Percentiles rank a stretch among this genome's conserved stretches.
Evolutionary conservation across 2,888 invertebrate species (phyloP).

Genomic region (Xiphydria camelus): DNA sequence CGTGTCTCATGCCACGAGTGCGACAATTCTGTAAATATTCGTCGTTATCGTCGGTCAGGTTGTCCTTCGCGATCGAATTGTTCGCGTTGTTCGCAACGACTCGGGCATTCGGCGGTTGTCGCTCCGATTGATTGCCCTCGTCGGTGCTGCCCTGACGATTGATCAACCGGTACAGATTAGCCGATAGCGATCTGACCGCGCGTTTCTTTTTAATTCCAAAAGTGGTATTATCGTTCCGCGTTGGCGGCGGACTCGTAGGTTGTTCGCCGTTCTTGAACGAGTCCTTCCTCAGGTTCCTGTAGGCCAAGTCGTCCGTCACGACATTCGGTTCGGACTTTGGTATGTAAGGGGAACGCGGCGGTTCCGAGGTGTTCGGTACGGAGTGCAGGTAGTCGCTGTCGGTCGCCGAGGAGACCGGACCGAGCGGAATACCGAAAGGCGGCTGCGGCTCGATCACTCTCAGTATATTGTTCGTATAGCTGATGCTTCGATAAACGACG

Average conservation of each 20-base stretch:
- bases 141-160: slow-evolving; percentile 54
- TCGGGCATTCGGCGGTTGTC: neutral
- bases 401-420: slow-evolving; percentile 78
- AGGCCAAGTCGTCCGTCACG: slow-evolving; percentile 86
- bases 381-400: slow-evolving; percentile 81
- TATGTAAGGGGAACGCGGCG: slow-evolving; percentile 65
- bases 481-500: slow-evolving; percentile 79
- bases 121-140: slow-evolving; percentile 15
- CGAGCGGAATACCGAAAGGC: slow-evolving; percentile 87
- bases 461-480: slow-evolving; percentile 71
- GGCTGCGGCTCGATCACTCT: slow-evolving; percentile 77
- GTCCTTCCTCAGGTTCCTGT: slow-evolving; percentile 82
- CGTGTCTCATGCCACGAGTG: neutral
- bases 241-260: slow-evolving; percentile 57
- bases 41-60: neutral
- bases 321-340: slow-evolving; percentile 77
- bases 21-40: no score
- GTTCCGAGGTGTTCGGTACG: slow-evolving; percentile 40
- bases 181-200: slow-evolving; percentile 80
- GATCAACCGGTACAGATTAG: slow-evolving; percentile 79
- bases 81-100: slow-evolving; percentile 1
- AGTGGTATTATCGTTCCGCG: slow-evolving; percentile 51
- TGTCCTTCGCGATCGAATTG: slow-evolving; percentile 4
- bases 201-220: slow-evolving; percentile 71
- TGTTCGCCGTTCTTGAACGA: slow-evolving; percentile 59